Evolutionary conservation across 2,113 vertebrate species (phyloP), one percentile per base, ranked within the genome.

Genomic region (Edolisoma coerulescens): DNA sequence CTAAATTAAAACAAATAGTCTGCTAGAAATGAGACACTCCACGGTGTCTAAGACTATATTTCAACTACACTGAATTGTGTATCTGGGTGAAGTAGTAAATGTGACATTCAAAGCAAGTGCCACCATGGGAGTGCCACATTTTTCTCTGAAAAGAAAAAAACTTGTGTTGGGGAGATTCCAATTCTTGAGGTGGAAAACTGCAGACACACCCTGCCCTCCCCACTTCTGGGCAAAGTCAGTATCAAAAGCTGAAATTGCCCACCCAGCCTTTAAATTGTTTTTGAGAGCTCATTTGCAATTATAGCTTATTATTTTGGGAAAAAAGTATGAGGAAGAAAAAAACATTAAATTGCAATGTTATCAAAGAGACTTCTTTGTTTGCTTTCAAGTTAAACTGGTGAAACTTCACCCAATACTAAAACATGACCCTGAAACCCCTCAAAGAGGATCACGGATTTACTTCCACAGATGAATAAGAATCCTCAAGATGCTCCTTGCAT

Each of bases 41-140:
- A 9, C 5, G 2, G 54, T 42, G 13, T 9, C 1, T 15, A 52
- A 30, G 59, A 63, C 60, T 39, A 0, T 11, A 7, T 42, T 59
- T 33, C 35, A 69, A 9, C 77, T 16, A 4, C 41, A 7, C 4
- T 0, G 30, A 69, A 45, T 10, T 42, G 56, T 5, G 0, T 33
- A 50, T 63, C 78, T 71, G 82, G 74, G 41, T 47, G 41, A 65
- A 79, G 45, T 0, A 37, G 44, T 17, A 56, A 82, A 44, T 16
- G 16, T 41, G 77, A 68, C 39, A 47, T 49, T 60, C 71, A 68
- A 84, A 71, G 84, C 56, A 59, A 53, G 33, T 37, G 52, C 5
- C 37, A 74, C 44, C 10, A 13, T 0, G 44, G 42, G 27, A 86
- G 28, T 61, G 57, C 86, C 80, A 77, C 42, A 19, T 49, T 89